Evolutionary conservation across 2,113 vertebrate genomes (phyloP).

Genomic region (Hucho hucho): DNA sequence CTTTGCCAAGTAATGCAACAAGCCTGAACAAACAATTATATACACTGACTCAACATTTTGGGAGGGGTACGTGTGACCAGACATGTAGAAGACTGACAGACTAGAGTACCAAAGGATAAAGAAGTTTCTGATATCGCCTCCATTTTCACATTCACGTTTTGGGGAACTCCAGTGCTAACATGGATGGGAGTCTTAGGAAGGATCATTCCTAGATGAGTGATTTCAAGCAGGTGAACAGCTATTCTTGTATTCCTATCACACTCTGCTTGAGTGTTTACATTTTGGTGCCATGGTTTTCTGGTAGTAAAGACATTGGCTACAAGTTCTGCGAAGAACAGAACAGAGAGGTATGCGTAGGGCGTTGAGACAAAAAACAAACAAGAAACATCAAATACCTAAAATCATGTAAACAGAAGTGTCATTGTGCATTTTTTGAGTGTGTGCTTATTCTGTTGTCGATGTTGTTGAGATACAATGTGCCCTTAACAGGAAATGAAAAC

Average conservation of each 20-base stretch:
- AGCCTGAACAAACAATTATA: conserved; percentile 10
- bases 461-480: conserved; percentile 75
- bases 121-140: conserved; percentile 32
- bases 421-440: conserved; percentile 74
- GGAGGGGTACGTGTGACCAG: conserved; percentile 36
- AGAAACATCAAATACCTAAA: conserved; percentile 62
- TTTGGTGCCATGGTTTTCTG: conserved; percentile 25
- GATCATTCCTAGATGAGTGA: background rate
- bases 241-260: conserved; percentile 15
- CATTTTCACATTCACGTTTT: conserved; percentile 1
- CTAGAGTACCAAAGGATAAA: conserved; percentile 30
- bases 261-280: conserved; percentile 24
- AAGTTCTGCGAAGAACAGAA: conserved; percentile 28
- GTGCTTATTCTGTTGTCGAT: conserved; percentile 72
- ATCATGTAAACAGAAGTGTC: conserved; percentile 75
- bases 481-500: conserved; percentile 74
- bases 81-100: conserved; percentile 17
- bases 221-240: conserved; percentile 6
- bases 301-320: conserved; percentile 39
- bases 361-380: conserved; percentile 50
- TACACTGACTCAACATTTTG: conserved; percentile 5
- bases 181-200: conserved; percentile 3
- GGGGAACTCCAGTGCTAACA: conserved; percentile 3
- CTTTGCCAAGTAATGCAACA: conserved; percentile 30
- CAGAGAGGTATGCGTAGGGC: conserved; percentile 53